Evolutionary conservation across 2,797 vertebrate genomes (phyloP).

Genomic region (Amniataba percoides): DNA sequence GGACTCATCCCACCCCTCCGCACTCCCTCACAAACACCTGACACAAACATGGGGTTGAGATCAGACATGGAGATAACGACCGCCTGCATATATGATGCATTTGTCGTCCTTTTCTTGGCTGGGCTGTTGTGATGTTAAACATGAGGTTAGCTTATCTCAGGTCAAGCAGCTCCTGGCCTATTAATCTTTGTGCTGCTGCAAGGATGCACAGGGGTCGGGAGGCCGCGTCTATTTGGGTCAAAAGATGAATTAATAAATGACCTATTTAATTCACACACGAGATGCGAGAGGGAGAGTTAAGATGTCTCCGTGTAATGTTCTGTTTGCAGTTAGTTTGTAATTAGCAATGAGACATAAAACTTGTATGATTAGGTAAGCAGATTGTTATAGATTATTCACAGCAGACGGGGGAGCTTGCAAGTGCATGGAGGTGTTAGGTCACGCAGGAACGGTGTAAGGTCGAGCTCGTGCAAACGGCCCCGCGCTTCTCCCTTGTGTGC

Average conservation of each 20-base stretch:
- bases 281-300: neutral
- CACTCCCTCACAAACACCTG: slow-evolving; percentile 14
- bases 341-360: neutral
- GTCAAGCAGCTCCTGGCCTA: slow-evolving; percentile 34
- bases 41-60: slow-evolving; percentile 14
- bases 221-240: slow-evolving; percentile 3
- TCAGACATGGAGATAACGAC: slow-evolving; percentile 1
- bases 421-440: slow-evolving; percentile 25
- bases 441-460: slow-evolving; percentile 10
- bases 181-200: slow-evolving; percentile 58
- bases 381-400: slow-evolving; percentile 44
- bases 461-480: slow-evolving; percentile 8
- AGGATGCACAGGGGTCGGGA: neutral
- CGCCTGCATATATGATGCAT: slow-evolving; percentile 2
- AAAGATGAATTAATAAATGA: slow-evolving; percentile 24
- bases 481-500: slow-evolving; percentile 44
- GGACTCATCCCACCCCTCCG: slow-evolving; percentile 14
- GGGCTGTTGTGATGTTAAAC: slow-evolving; percentile 29
- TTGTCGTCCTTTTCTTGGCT: slow-evolving; percentile 1
- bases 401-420: slow-evolving; percentile 5
- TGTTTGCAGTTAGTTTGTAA: neutral
- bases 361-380: slow-evolving; percentile 3
- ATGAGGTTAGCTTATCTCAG: slow-evolving; percentile 38
- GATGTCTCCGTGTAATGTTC: too few species aligned
- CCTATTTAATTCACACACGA: neutral